Evolutionary conservation across 2,888 invertebrate species (phyloP).

Genomic region (Nomada fucata): DNA sequence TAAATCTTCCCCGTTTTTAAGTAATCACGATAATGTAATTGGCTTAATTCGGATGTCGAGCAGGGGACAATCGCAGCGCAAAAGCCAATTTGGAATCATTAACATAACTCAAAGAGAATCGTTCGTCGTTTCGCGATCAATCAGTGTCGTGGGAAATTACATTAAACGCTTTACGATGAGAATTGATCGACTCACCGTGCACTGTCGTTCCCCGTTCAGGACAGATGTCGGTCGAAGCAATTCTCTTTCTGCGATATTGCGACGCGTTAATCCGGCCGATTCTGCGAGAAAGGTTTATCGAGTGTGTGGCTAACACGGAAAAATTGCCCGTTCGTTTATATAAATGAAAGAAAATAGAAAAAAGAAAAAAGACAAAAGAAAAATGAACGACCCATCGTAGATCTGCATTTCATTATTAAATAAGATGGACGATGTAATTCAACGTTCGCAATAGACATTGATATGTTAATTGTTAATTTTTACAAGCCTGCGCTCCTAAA

Average conservation of each 20-base stretch:
- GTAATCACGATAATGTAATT: no score
- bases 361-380: no score
- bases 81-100: constrained; percentile 35
- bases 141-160: constrained; percentile 51
- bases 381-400: no score
- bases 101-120: constrained; percentile 52
- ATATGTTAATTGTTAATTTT: no score
- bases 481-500: no score
- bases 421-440: no score
- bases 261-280: constrained; percentile 1
- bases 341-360: no score
- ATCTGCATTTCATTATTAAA: no score
- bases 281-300: not conserved
- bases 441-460: no score
- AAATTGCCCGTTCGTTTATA: no score
- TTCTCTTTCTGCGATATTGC: constrained; percentile 13
- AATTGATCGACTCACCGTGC: constrained; percentile 40
- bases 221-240: constrained; percentile 30
- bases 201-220: not conserved
- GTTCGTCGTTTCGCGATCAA: constrained; percentile 34
- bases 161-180: constrained; percentile 42
- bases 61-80: constrained; percentile 4
- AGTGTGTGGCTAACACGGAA: not conserved
- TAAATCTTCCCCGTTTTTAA: no score
- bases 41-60: not conserved